Conservation (phyloP, 2,888 invertebrate genomes). For the Lasioglossum figueresi region DNA sequence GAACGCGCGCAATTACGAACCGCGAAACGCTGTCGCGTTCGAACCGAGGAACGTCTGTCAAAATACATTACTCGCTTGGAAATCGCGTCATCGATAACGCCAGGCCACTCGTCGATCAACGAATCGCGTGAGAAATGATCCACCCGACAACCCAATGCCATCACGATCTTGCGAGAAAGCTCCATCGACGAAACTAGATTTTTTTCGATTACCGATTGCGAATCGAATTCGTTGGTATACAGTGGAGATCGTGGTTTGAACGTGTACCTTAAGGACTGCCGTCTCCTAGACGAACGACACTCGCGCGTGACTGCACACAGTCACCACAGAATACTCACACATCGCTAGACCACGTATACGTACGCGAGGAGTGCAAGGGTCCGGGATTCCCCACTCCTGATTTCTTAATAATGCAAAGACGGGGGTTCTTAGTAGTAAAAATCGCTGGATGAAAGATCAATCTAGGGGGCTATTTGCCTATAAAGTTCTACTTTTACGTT, state of each 20-base stretch:
- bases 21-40: slow-evolving; percentile 14
- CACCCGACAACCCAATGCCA: not conserved
- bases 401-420: too few relatives aligned
- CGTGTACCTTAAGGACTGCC: too few relatives aligned
- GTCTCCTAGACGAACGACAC: too few relatives aligned
- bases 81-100: slow-evolving; percentile 3
- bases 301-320: too few relatives aligned
- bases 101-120: slow-evolving; percentile 7
- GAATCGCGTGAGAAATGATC: slow-evolving; percentile 5
- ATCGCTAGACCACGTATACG: too few relatives aligned
- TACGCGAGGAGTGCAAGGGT: too few relatives aligned
- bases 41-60: slow-evolving; percentile 16
- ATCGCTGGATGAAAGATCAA: too few relatives aligned
- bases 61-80: slow-evolving; percentile 28
- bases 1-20: slow-evolving; percentile 26
- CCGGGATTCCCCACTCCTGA: too few relatives aligned
- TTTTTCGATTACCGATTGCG: not conserved
- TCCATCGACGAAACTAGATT: not conserved
- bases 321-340: too few relatives aligned
- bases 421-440: too few relatives aligned
- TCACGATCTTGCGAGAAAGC: not conserved
- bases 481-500: too few relatives aligned
- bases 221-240: not conserved
- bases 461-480: too few relatives aligned
- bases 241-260: not conserved